These are phyloP conservation scores for Athetis lepigone DNA, from an alignment of 2,888 invertebrate genomes.

Conservation along the genomic window DNA sequence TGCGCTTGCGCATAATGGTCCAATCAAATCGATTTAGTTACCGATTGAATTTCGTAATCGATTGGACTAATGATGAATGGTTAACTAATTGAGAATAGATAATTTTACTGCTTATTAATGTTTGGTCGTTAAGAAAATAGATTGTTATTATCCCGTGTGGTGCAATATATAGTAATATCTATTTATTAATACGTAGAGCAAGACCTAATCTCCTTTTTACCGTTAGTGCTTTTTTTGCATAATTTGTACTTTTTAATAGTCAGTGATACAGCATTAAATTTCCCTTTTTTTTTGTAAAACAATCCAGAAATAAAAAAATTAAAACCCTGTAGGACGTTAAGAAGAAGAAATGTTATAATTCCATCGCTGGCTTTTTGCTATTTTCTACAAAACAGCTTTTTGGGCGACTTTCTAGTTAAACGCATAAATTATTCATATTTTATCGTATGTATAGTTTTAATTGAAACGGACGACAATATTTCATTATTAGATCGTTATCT, in stretches of 20 bases:
- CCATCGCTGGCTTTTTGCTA: too few relatives aligned
- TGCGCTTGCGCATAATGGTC: conserved; percentile 24
- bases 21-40: conserved; percentile 43
- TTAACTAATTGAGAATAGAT: conserved; percentile 43
- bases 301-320: too few relatives aligned
- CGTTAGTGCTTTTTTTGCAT: too few relatives aligned
- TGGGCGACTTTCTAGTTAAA: background rate
- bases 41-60: conserved; percentile 36
- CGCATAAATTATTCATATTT: background rate
- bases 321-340: too few relatives aligned
- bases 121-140: too few relatives aligned
- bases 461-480: conserved; percentile 18
- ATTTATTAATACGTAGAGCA: too few relatives aligned
- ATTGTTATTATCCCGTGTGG: conserved; percentile 33
- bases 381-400: too few relatives aligned
- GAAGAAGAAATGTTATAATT: too few relatives aligned
- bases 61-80: conserved; percentile 31
- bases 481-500: conserved; percentile 41
- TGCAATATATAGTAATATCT: conserved; percentile 24
- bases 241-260: too few relatives aligned
- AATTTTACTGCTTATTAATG: conserved; percentile 39
- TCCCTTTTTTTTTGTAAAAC: too few relatives aligned
- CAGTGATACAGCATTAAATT: too few relatives aligned
- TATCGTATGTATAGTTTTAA: background rate
- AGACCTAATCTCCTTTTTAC: too few relatives aligned